Evolutionary conservation across 2,797 vertebrate genomes (phyloP), one percentile per base, ranked within the genome.

Genomic region (Toxotes lorentzi): DNA sequence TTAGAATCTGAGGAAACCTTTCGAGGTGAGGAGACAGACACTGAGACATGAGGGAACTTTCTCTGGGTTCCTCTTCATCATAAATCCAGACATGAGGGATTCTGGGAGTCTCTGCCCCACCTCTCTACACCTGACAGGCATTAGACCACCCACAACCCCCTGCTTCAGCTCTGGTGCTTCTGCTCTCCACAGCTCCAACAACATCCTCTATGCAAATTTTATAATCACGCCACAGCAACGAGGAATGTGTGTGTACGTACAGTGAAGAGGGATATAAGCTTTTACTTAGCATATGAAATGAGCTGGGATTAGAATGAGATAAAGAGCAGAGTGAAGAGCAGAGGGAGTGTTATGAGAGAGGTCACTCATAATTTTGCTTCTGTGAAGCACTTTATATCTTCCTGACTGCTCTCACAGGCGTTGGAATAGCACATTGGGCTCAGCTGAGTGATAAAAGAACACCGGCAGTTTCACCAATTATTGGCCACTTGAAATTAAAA

Each of bases 261-360:
- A 81, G 87, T 89, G 87, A 84, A 86, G 87, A 86, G 86, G 86
- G 78, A 89, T 93, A 93, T 94, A 94, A 92, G 92, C 90, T 91
- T 92, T 92, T 92, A 93, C 91, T 95, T 94, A 91, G 91, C 92
- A 94, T 94, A 94, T 93, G 82, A 95, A 95, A 94, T 93, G 90
- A 94, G 90, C 84, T 82, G 83, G 93, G 93, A 95, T 95, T 95
- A 94, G 83, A 89, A 80, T 45, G 84, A 92, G 90, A 93, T 93
- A 89, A 91, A 92, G 91, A 89, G 87, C 73, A 65, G 59, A 81
- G 82, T 86, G 88, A 86, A 88, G 89, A 93, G 92, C 82, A 79
- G 68, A 81, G 75, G 76, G 88, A 88, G 87, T 76, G 82, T 85
- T 86, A 91, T 53, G 70, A 87, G 90, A 86, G 80, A 91, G 91